Evolutionary conservation across 2,888 invertebrate genomes (phyloP), one percentile per base, ranked within the genome.

Genomic region (Cryptops parisi): DNA sequence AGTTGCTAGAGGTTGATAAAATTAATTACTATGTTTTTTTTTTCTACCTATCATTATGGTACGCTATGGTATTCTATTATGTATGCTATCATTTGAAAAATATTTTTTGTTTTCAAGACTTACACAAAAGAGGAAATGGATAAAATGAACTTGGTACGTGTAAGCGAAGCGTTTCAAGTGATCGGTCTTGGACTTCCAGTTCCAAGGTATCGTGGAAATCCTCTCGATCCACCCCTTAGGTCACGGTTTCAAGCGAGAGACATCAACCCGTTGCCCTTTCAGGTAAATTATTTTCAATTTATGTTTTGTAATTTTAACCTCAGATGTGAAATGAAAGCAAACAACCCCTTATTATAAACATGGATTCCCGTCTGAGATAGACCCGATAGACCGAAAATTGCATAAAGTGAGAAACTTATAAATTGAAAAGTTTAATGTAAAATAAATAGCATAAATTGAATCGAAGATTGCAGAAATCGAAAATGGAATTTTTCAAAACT

Each of bases 181-280:
- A 83, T 94, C 52, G 93, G 91, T 0, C 72, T 94, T n/a, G 93
- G 93, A 1, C 66, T 93, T 56, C 91, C 93, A 0, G 83, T 89
- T 15, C 68, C 69, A 12, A 73, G 81, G 51, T 93, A 89, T 69
- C 77, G 79, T 48, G 97, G 96, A 3, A 90, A 94, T 68, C 89
- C 94, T 0, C 73, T 97, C 33, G 97, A 97, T 73, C 96, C 96
- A 22, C 97, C 97, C 0, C 73, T 96, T 26, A 74, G 96, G 52
- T 94, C 94, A 0, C 75, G 97, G 55, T 97, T 97, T 68, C 97
- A 97, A 70, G 91, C 90, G 0, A 76, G 90, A 65, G 84, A 91
- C 69, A 77, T 96, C 4, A 61, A 65, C 38, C 62, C 67, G 2
- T 62, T 69, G 21, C 65, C 78, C 17, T 87, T 79, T 67, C 66